Evolutionary conservation across 2,113 vertebrate species (phyloP).

Genomic region (Engystomops pustulosus): DNA sequence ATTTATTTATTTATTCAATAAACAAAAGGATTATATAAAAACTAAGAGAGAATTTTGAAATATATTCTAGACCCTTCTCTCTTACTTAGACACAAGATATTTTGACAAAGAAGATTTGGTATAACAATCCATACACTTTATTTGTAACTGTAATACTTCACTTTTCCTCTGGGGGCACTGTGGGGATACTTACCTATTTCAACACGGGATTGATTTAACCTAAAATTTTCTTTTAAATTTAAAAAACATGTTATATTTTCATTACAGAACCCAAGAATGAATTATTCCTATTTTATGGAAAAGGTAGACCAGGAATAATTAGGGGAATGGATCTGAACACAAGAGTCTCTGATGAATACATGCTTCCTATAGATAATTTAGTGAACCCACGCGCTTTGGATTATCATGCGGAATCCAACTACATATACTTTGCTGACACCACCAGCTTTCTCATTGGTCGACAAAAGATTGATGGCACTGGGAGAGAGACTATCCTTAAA

Average conservation of each 20-base stretch:
- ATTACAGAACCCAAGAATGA: slow-evolving; percentile 92
- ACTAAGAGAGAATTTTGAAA: too few relatives aligned
- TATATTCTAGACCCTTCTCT: too few relatives aligned
- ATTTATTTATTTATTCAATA: slow-evolving; percentile 36
- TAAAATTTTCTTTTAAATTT: too few relatives aligned
- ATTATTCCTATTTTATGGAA: slow-evolving; percentile 97
- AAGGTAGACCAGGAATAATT: slow-evolving; percentile 95
- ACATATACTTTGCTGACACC: slow-evolving; percentile 97
- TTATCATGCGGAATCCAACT: slow-evolving; percentile 89
- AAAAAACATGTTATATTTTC: slow-evolving; percentile 71
- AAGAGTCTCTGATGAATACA: slow-evolving; percentile 92
- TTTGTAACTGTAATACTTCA: not conserved
- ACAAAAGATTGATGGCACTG: slow-evolving; percentile 92
- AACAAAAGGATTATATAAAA: too few relatives aligned
- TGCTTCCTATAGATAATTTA: slow-evolving; percentile 92
- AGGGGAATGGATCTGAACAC: slow-evolving; percentile 92
- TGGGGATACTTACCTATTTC: too few relatives aligned
- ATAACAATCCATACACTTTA: too few relatives aligned
- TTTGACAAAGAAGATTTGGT: too few relatives aligned
- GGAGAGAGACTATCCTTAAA: slow-evolving; percentile 93
- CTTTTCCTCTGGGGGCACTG: not conserved
- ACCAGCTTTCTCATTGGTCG: slow-evolving; percentile 96
- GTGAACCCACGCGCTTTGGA: slow-evolving; percentile 96
- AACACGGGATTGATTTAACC: too few relatives aligned
- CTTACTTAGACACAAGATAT: too few relatives aligned